These are phyloP conservation scores for Clunio marinus DNA, from an alignment of 2,888 invertebrate species.

Conservation along the genomic window DNA sequence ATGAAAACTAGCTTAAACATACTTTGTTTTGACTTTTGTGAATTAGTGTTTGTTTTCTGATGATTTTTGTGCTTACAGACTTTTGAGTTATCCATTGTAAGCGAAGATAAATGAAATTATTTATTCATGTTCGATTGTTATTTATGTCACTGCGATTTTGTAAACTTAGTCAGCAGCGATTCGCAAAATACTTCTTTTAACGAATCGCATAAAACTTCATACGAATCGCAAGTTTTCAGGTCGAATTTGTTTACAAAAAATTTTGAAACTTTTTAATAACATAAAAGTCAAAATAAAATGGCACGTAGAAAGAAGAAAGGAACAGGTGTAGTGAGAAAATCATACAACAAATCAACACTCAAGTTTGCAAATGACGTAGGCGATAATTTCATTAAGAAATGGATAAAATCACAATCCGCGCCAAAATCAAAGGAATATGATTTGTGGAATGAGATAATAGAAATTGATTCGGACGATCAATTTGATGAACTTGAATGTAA, in stretches of 20 bases:
- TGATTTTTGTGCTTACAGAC: not conserved
- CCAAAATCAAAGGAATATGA: not conserved
- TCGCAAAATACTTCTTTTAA: too few relatives aligned
- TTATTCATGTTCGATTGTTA: not conserved
- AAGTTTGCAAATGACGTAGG: too few relatives aligned
- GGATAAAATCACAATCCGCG: not conserved
- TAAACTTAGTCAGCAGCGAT: too few relatives aligned
- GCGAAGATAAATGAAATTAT: not conserved
- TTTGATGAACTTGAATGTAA: constrained; percentile 14
- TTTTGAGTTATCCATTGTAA: not conserved
- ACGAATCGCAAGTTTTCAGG: not conserved
- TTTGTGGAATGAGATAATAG: not conserved
- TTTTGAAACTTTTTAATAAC: not conserved
- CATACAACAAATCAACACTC: too few relatives aligned
- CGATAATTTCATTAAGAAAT: not conserved
- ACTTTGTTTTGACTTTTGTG: constrained; percentile 34
- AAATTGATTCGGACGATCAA: constrained; percentile 20
- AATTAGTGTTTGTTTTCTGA: constrained; percentile 25
- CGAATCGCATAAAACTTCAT: not conserved
- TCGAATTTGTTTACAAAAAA: not conserved
- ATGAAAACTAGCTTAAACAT: not conserved
- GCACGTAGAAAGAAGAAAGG: not conserved
- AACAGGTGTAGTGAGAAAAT: not conserved
- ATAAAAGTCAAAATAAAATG: not conserved
- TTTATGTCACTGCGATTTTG: too few relatives aligned